These are phyloP conservation scores for Saiga tatarica DNA, from an alignment of 2,113 vertebrate genomes.

Conservation along the genomic window DNA sequence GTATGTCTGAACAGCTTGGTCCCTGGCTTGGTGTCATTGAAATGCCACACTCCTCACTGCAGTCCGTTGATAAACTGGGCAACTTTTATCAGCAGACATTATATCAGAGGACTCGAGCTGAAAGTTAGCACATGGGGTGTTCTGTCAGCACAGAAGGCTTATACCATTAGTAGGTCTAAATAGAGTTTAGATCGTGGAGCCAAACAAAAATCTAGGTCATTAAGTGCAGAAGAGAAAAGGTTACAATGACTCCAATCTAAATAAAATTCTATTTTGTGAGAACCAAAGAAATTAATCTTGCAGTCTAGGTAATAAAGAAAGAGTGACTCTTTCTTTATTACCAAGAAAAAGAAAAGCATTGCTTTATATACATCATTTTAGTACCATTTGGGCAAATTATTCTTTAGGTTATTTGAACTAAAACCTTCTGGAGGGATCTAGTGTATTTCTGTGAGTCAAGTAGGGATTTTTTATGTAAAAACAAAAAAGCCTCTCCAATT, in stretches of 20 bases:
- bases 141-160: slow-evolving; percentile 73
- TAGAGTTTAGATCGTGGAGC: not conserved
- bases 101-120: slow-evolving; percentile 60
- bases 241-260: slow-evolving; percentile 7
- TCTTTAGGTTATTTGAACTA: slow-evolving; percentile 53
- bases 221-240: slow-evolving; percentile 14
- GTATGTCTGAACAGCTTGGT: slow-evolving; percentile 57
- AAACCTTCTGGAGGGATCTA: not conserved
- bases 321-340: not conserved
- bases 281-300: not conserved
- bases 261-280: not conserved
- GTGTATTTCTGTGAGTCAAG: not conserved
- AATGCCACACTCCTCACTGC: slow-evolving; percentile 76
- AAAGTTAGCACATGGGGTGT: slow-evolving; percentile 69
- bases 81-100: slow-evolving; percentile 53
- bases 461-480: not conserved
- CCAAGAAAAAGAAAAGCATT: not conserved
- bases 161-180: slow-evolving; percentile 22
- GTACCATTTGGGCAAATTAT: slow-evolving; percentile 30
- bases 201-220: not conserved
- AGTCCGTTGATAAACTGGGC: slow-evolving; percentile 75
- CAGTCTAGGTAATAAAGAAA: slow-evolving; percentile 34
- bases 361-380: slow-evolving; percentile 55
- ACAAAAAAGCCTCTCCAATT: not conserved
- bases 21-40: slow-evolving; percentile 72